Conservation (phyloP, 1,140 invertebrate genomes). For the Caligus rogercresseyi region DNA sequence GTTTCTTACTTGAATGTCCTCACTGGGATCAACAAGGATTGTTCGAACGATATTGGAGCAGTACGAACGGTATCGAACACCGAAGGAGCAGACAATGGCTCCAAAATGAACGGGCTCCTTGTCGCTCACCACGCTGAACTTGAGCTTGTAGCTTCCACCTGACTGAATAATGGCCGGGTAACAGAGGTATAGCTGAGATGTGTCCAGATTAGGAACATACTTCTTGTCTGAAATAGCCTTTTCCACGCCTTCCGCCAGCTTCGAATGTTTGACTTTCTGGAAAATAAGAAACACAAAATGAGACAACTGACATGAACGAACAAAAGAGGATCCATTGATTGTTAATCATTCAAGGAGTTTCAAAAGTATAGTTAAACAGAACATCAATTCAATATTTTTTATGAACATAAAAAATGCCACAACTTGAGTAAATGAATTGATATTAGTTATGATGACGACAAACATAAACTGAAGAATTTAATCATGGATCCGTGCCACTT, state of each 20-base stretch:
- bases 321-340: not conserved
- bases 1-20: slow-evolving; percentile 47
- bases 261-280: slow-evolving; percentile 73
- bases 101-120: slow-evolving; percentile 90
- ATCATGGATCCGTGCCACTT: no score
- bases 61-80: slow-evolving; percentile 87
- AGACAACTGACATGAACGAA: not conserved
- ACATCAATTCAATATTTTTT: no score
- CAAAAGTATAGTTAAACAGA: no score
- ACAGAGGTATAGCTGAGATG: slow-evolving; percentile 78
- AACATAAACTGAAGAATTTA: no score
- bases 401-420: no score
- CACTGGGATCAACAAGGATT: slow-evolving; percentile 83
- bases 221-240: slow-evolving; percentile 77
- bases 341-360: not conserved
- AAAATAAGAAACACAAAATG: slow-evolving; percentile 27
- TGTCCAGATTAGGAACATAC: slow-evolving; percentile 70
- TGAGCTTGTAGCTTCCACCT: slow-evolving; percentile 87
- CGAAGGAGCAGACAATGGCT: slow-evolving; percentile 83
- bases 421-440: no score
- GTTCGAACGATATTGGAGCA: slow-evolving; percentile 97
- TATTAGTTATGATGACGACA: no score
- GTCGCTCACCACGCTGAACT: slow-evolving; percentile 80
- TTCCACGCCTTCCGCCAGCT: slow-evolving; percentile 85
- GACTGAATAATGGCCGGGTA: slow-evolving; percentile 97